A percentile compares a stretch with the other conserved stretches of the same genome.
phyloP scores from a whole-genome alignment of 2,888 invertebrate species.

The Microctonus aethiopoides region DNA sequence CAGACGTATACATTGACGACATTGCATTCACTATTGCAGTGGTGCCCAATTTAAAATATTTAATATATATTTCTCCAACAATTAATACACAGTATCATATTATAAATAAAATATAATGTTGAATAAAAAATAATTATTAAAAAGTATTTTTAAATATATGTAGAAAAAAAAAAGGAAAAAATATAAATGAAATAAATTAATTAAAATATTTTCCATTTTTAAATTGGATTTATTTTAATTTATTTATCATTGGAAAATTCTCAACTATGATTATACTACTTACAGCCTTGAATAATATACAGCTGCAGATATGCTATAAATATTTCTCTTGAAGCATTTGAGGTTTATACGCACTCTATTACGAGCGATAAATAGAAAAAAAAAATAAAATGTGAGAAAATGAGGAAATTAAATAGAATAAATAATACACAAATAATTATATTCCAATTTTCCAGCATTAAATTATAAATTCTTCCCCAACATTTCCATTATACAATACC shows the following conservation, averaged over 20 bases:
- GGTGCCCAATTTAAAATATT: slow-evolving; percentile 42
- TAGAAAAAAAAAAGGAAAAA: not conserved
- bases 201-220: not conserved
- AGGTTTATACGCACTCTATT: not conserved
- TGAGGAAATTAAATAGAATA: no score
- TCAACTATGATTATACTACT: not conserved
- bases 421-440: not conserved
- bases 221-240: not conserved
- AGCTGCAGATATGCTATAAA: not conserved
- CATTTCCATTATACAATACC: not conserved
- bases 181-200: not conserved
- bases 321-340: not conserved
- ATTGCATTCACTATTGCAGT: slow-evolving; percentile 32
- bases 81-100: no score
- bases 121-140: not conserved
- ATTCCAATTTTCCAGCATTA: not conserved
- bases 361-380: not conserved
- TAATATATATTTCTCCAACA: not conserved
- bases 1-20: slow-evolving; percentile 58
- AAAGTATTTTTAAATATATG: not conserved
- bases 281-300: not conserved
- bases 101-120: no score
- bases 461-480: no score
- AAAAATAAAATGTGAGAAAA: not conserved
- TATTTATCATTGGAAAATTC: not conserved